These are phyloP conservation scores for Stomorhina lunata DNA, from an alignment of 2,888 invertebrate genomes.

Conservation along the genomic window DNA sequence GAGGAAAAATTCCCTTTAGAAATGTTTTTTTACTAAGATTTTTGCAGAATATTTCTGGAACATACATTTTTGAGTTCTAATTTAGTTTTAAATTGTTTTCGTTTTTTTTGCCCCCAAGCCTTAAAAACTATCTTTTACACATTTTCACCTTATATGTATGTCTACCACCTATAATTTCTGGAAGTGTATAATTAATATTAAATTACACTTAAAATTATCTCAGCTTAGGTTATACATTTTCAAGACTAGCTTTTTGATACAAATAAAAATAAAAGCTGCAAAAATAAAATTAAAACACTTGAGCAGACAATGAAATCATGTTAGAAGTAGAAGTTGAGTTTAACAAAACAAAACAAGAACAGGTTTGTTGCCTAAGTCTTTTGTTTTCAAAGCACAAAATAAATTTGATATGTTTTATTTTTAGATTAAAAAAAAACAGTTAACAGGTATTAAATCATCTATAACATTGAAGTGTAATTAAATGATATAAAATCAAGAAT, in stretches of 20 bases:
- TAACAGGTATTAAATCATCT: neutral
- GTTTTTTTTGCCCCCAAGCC: neutral
- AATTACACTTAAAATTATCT: slow-evolving; percentile 41
- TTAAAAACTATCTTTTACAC: neutral
- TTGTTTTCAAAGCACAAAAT: slow-evolving; percentile 34
- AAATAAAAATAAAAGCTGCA: neutral
- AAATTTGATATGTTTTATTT: neutral
- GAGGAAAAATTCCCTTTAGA: too few species aligned
- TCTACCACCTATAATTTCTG: slow-evolving; percentile 16
- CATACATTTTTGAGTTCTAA: too few species aligned
- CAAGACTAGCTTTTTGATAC: slow-evolving; percentile 35
- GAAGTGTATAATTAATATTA: slow-evolving; percentile 48
- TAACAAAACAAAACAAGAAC: slow-evolving; percentile 29
- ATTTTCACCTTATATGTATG: neutral
- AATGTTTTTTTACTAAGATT: too few species aligned
- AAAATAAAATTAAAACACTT: neutral
- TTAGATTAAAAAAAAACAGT: neutral
- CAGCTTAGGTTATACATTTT: neutral
- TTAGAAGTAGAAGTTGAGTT: slow-evolving; percentile 26
- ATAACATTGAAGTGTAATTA: slow-evolving; percentile 47
- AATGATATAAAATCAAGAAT: slow-evolving; percentile 26
- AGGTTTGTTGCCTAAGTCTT: slow-evolving; percentile 64
- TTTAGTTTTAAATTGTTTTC: too few species aligned
- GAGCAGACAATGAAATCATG: slow-evolving; percentile 21
- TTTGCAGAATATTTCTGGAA: too few species aligned